Percentiles rank a stretch among this genome's conserved stretches.
Conservation (phyloP, 2,113 vertebrate genomes). For the Danio rerio region DNA sequence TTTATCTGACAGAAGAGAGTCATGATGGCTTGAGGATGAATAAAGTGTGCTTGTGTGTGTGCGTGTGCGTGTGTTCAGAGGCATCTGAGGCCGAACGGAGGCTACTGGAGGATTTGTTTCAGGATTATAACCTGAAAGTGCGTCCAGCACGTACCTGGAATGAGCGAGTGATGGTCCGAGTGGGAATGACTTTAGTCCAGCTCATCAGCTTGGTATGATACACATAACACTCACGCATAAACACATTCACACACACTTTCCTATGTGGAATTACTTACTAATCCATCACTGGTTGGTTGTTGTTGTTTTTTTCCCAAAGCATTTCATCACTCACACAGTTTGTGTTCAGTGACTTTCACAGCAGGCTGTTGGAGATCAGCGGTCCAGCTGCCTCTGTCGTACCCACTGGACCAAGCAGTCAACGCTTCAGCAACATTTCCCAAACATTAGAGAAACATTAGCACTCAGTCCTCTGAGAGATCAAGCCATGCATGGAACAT, state of each 20-base stretch:
- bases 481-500: constrained; percentile 43
- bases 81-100: constrained; percentile 76
- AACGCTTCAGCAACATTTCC: constrained; percentile 31
- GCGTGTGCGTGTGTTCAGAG: constrained; percentile 48
- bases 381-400: not conserved
- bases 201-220: constrained; percentile 87
- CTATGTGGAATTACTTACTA: constrained; percentile 21
- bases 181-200: constrained; percentile 87
- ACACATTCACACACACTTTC: constrained; percentile 30
- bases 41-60: constrained; percentile 5
- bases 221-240: constrained; percentile 17
- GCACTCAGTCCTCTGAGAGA: not conserved
- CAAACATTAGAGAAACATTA: constrained; percentile 21
- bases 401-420: not conserved
- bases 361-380: constrained; percentile 24
- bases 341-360: constrained; percentile 7
- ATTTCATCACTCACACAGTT: constrained; percentile 23
- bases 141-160: constrained; percentile 77
- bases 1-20: not conserved
- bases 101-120: constrained; percentile 80
- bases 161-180: constrained; percentile 81
- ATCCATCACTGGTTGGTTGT: constrained; percentile 3
- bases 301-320: not conserved
- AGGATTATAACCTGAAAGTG: constrained; percentile 82
- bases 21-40: not conserved